Conservation (phyloP, 2,888 invertebrate genomes). For the Rambutsinella grinnellia region DNA sequence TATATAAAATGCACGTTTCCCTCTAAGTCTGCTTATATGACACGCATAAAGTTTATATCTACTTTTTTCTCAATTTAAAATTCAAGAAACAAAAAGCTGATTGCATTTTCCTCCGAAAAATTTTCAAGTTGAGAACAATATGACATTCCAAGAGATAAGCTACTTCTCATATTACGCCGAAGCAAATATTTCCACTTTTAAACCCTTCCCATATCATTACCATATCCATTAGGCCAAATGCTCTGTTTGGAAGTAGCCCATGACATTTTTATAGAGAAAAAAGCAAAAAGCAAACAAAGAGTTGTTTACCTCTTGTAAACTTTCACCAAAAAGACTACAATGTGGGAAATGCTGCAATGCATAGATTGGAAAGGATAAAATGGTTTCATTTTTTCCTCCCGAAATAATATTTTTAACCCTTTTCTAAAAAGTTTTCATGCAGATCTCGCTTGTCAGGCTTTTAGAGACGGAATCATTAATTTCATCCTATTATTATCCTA, state of each 20-base stretch:
- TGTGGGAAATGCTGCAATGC: too few species aligned
- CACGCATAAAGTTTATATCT: neutral
- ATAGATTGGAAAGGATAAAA: neutral
- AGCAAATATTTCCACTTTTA: neutral
- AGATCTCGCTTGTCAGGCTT: too few species aligned
- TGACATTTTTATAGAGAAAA: neutral
- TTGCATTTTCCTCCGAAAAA: neutral
- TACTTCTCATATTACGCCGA: too few species aligned
- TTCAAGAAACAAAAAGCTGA: neutral
- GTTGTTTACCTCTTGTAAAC: neutral
- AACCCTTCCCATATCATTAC: too few species aligned
- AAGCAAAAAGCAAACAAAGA: neutral
- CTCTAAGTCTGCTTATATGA: neutral
- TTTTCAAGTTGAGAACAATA: neutral
- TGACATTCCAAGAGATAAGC: neutral
- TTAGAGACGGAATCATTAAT: too few species aligned
- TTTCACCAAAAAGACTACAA: neutral
- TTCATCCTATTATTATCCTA: too few species aligned
- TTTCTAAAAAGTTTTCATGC: neutral
- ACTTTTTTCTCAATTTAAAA: neutral
- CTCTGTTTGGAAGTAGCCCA: too few species aligned
- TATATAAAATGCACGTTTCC: neutral
- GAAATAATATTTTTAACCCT: neutral
- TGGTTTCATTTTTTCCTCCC: neutral
- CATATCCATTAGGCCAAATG: too few species aligned